Conservation (phyloP, 2,888 invertebrate genomes). For the Pachymerium ferrugineum region DNA sequence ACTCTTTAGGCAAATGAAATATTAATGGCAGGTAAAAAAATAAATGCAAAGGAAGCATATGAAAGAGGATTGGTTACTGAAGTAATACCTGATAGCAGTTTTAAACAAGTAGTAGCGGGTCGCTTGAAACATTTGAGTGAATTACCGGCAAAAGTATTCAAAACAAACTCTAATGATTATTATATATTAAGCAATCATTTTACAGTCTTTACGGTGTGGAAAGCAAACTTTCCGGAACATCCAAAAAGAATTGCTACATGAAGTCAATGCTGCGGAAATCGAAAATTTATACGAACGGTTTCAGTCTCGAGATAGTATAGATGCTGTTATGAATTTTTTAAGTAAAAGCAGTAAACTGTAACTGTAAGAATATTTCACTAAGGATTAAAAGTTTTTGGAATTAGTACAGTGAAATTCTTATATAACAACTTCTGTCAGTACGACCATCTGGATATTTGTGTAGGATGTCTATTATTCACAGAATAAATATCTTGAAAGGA, state of each 20-base stretch:
- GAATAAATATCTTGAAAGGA: too few species aligned
- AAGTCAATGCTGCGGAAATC: slow-evolving; percentile 64
- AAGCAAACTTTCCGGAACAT: slow-evolving; percentile 64
- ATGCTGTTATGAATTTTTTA: slow-evolving; percentile 57
- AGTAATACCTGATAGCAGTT: slow-evolving; percentile 61
- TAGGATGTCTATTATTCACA: too few species aligned
- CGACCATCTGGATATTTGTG: too few species aligned
- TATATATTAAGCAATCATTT: slow-evolving; percentile 37
- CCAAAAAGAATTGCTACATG: slow-evolving; percentile 58
- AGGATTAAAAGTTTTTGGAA: too few species aligned
- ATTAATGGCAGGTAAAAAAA: slow-evolving; percentile 64
- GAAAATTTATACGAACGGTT: slow-evolving; percentile 60
- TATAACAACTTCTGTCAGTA: too few species aligned
- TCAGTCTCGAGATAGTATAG: slow-evolving; percentile 60
- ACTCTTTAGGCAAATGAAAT: slow-evolving; percentile 52
- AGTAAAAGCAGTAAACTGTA: too few species aligned
- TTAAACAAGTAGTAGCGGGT: slow-evolving; percentile 57
- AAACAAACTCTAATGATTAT: too few species aligned
- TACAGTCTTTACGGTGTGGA: slow-evolving; percentile 59
- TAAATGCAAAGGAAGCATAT: slow-evolving; percentile 72
- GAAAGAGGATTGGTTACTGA: slow-evolving; percentile 71
- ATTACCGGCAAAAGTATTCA: slow-evolving; percentile 47
- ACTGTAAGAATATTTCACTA: too few species aligned
- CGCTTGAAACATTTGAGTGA: slow-evolving; percentile 50
- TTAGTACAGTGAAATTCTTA: too few species aligned